Evolutionary conservation across 2,888 invertebrate genomes (phyloP).

Genomic region (Melipona bicolor): DNA sequence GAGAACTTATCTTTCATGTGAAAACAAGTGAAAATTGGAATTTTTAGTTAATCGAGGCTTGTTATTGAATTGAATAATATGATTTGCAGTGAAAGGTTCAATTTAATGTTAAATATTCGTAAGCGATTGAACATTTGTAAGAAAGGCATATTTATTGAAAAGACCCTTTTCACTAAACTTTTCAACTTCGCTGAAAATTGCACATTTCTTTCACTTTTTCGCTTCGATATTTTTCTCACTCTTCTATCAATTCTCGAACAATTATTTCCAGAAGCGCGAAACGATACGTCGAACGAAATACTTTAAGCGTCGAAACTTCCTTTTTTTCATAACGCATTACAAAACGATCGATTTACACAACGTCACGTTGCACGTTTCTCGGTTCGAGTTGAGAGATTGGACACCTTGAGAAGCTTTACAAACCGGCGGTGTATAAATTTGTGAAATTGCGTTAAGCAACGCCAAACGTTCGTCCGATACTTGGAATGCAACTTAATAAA

Average conservation of each 20-base stretch:
- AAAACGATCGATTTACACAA: conserved; percentile 7
- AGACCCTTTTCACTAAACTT: neutral
- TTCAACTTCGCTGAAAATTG: too few species aligned
- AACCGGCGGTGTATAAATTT: neutral
- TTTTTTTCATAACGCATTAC: conserved; percentile 2
- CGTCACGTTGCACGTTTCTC: neutral
- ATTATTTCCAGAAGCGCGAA: neutral
- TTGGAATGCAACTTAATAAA: neutral
- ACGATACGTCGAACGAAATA: neutral
- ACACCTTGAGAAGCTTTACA: neutral
- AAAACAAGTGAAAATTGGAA: too few species aligned
- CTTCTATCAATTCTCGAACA: neutral
- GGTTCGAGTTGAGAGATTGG: neutral
- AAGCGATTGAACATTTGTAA: neutral
- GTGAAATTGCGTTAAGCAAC: neutral
- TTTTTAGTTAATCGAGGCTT: too few species aligned
- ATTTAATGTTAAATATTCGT: neutral
- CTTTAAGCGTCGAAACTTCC: neutral
- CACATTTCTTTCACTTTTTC: neutral
- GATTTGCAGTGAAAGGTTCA: neutral
- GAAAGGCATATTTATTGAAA: neutral
- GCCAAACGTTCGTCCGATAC: neutral
- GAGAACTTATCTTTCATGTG: neutral
- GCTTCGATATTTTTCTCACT: neutral
- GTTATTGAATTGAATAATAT: neutral